Evolutionary conservation across 30 jellyfish, hydroid and myxozoan species (phyloP).

Genomic region (Aurelia aurita complex sp. Pacific): DNA sequence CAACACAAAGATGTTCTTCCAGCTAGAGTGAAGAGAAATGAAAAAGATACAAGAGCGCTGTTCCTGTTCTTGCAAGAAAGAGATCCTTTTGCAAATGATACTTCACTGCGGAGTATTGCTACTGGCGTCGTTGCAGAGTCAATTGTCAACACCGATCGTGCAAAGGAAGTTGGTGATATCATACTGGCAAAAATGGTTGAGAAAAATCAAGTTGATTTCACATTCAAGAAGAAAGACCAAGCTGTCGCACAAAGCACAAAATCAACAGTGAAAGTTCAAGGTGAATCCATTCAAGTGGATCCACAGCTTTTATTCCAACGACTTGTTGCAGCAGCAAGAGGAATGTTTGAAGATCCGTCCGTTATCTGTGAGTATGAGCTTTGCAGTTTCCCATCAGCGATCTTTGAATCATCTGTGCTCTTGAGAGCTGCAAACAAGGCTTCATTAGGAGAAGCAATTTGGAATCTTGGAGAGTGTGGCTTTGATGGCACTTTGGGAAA

Average conservation of each 20-base stretch:
- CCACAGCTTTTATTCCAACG: slow-evolving; percentile 50
- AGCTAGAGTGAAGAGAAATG: slow-evolving; percentile 29
- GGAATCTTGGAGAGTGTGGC: slow-evolving; percentile 5
- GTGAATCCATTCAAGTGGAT: slow-evolving; percentile 53
- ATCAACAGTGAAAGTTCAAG: slow-evolving; percentile 18
- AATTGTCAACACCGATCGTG: slow-evolving; percentile 36
- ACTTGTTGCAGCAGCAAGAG: slow-evolving; percentile 13
- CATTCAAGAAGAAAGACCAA: slow-evolving; percentile 33
- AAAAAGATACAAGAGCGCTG: slow-evolving; percentile 21
- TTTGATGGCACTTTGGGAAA: slow-evolving; percentile 9
- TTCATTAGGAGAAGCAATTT: slow-evolving; percentile 16
- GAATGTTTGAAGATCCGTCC: not conserved
- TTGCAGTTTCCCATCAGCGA: slow-evolving; percentile 34
- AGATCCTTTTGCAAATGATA: slow-evolving; percentile 38
- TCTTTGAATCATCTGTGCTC: slow-evolving; percentile 16
- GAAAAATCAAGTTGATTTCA: slow-evolving; percentile 11
- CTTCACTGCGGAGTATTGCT: slow-evolving; percentile 24
- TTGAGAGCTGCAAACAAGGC: slow-evolving; percentile 39
- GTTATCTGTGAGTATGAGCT: slow-evolving; percentile 35
- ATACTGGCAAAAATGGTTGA: slow-evolving; percentile 27
- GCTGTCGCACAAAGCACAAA: slow-evolving; percentile 18
- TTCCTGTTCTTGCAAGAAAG: slow-evolving; percentile 1
- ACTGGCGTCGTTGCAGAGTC: slow-evolving; percentile 41
- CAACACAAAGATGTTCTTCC: slow-evolving; percentile 48
- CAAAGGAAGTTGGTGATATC: slow-evolving; percentile 19